These are phyloP conservation scores for Petrosia ficiformis DNA, from an alignment of 37 sponge, comb jelly and placozoan species.

Conservation along the genomic window DNA sequence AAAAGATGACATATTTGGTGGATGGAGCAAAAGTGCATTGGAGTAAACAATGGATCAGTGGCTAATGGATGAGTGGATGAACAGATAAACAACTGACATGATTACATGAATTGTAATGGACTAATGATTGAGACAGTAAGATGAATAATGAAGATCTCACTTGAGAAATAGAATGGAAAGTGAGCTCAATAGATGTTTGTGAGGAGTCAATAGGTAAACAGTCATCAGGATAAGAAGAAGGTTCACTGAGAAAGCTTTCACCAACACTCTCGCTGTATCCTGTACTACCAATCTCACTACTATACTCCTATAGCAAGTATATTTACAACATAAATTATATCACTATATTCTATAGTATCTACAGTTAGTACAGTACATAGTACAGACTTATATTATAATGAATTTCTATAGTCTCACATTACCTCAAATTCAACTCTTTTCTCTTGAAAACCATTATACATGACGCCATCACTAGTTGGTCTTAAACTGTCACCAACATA, in stretches of 20 bases:
- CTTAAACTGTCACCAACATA: not conserved
- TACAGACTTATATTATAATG: not conserved
- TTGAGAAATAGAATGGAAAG: slow-evolving; percentile 57
- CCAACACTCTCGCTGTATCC: not conserved
- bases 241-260: slow-evolving; percentile 3
- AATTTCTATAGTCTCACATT: not conserved
- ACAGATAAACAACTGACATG: too few relatives aligned
- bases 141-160: too few relatives aligned
- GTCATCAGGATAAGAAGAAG: not conserved
- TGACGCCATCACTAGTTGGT: slow-evolving; percentile 4
- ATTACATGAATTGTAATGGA: too few relatives aligned
- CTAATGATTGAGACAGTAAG: too few relatives aligned
- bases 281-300: not conserved
- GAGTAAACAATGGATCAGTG: too few relatives aligned
- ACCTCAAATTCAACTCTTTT: not conserved
- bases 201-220: not conserved
- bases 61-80: too few relatives aligned
- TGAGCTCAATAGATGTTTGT: slow-evolving; percentile 53
- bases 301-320: not conserved
- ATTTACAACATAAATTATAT: not conserved
- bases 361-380: not conserved
- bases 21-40: not conserved
- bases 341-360: not conserved
- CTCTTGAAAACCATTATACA: not conserved
- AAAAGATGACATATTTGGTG: too few relatives aligned